Base-by-base conservation (phyloP, 2,888 invertebrate species). In the Drosophila eohydei region DNA sequence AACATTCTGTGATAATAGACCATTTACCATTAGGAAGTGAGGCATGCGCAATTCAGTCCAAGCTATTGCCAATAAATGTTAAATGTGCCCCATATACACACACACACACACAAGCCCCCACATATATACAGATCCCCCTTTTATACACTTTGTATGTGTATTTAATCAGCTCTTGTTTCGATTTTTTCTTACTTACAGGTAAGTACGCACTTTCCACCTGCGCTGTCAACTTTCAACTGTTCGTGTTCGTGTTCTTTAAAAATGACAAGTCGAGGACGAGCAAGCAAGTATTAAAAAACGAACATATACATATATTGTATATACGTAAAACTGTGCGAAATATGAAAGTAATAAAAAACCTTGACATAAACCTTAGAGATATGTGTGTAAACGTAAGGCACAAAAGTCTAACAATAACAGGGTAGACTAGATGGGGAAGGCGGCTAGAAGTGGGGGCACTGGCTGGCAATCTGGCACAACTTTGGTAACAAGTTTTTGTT, bases 291-390 rank as follows among this genome's bases (percentile, higher is more conserved):
- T 40, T 40, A 40, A 54, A 54, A 54, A 30, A 40, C 28, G 40
- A 56, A 58, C 44, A 28, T 38, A 51, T 16, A 60, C 55, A 56
- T 38, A 52, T n/a, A 48, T 48, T 41, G 0, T 14, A 21, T 44
- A 3, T 26, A 60, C 52, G 40, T 50, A 60, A 50, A 61, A 60
- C 56, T 46, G 69, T 61, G 66, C 67, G 64, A 64, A 61, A 75
- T 78, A 71, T 78, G 71, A 74, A 75, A 65, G 75, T 78, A 78
- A 75, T 78, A 78, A 79, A 78, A 79, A 86, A 86, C 84, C 84
- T 81, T 85, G 87, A 85, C 84, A 85, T 86, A 85, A 85, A 86
- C 84, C 87, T 85, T 85, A 82, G 73, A 86, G 84, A 85, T 86
- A 86, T 86, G 83, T 75, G 71, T 75, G 74, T 66, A 78, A 82